Evolutionary conservation across 1,140 invertebrate species (phyloP).

Genomic region (Phthorimaea operculella): DNA sequence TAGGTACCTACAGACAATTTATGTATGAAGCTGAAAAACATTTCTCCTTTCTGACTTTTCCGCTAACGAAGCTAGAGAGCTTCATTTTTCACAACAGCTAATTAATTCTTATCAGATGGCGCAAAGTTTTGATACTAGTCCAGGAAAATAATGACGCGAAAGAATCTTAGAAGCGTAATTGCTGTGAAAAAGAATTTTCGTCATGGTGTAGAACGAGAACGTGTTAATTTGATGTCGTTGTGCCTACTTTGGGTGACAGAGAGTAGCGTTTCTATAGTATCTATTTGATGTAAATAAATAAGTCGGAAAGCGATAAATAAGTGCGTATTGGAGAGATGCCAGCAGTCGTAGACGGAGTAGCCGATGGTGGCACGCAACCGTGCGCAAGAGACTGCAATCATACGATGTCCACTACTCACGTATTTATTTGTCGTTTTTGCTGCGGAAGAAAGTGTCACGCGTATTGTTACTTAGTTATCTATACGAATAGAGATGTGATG

Average conservation of each 20-base stretch:
- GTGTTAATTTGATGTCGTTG: neutral
- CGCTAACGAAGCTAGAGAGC: neutral
- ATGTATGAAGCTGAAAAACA: no score
- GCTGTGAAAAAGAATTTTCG: no score
- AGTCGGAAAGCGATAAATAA: constrained; percentile 29
- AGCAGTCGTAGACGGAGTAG: constrained; percentile 11
- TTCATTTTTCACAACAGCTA: neutral
- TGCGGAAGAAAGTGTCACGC: no score
- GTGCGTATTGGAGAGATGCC: constrained; percentile 26
- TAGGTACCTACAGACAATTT: no score
- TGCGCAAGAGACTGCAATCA: constrained; percentile 16
- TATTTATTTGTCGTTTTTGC: no score
- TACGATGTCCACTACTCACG: constrained; percentile 9
- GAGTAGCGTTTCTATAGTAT: constrained; percentile 7
- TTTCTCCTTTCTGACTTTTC: neutral
- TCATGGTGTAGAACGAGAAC: no score
- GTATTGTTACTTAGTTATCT: no score
- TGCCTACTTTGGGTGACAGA: neutral
- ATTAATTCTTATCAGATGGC: neutral
- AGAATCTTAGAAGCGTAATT: neutral
- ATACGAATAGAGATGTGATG: no score
- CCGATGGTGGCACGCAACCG: constrained; percentile 14
- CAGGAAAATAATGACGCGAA: neutral
- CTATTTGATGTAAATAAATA: constrained; percentile 32
- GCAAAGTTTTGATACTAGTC: neutral